Evolutionary conservation across 2,888 invertebrate genomes (phyloP).

Genomic region (Orthosia incerta): DNA sequence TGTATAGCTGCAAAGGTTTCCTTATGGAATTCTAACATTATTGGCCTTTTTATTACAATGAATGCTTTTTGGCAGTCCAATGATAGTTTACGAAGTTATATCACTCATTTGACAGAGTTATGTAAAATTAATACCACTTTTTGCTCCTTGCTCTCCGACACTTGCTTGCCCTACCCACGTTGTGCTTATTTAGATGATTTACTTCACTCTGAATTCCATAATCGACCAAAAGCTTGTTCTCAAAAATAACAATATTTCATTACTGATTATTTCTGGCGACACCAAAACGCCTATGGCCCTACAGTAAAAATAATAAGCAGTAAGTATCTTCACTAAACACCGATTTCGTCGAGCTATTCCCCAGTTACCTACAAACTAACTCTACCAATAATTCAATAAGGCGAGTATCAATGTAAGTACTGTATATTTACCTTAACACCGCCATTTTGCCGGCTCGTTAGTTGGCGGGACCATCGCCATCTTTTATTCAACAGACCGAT

Average conservation of each 20-base stretch:
- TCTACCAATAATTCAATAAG: conserved; percentile 54
- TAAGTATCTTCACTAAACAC: background rate
- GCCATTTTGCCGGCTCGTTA: conserved; percentile 79
- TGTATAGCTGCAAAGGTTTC: conserved; percentile 8
- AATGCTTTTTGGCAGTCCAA: background rate
- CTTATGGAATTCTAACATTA: background rate
- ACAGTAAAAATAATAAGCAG: background rate
- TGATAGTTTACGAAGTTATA: background rate
- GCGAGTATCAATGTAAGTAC: conserved; percentile 66
- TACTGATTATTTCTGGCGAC: no score
- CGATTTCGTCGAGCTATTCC: conserved; percentile 2
- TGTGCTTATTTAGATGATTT: conserved; percentile 72
- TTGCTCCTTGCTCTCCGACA: conserved; percentile 79
- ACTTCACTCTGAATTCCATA: conserved; percentile 54
- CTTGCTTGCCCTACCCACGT: conserved; percentile 76
- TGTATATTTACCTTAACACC: conserved; percentile 75
- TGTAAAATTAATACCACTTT: no score
- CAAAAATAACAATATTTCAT: background rate
- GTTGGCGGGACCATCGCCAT: conserved; percentile 71
- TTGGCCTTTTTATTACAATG: background rate
- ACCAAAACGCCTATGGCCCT: no score
- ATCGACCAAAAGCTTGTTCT: no score
- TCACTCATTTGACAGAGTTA: background rate
- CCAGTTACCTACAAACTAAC: conserved; percentile 42
- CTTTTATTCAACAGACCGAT: conserved; percentile 83